Evolutionary conservation across 2,888 invertebrate species (phyloP).

Genomic region (Bhutanitis thaidina): DNA sequence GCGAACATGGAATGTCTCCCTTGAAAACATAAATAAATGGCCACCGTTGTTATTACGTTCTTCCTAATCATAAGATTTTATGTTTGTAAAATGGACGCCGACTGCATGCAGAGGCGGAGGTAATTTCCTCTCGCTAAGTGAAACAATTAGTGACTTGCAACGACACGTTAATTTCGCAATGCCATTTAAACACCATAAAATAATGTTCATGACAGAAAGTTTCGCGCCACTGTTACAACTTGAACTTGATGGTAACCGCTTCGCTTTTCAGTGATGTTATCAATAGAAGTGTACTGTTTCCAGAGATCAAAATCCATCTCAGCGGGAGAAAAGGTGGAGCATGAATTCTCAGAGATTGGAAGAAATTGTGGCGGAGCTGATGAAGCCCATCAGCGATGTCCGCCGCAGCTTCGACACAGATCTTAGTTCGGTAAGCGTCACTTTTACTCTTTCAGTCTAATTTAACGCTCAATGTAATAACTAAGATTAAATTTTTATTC

Average conservation of each 20-base stretch:
- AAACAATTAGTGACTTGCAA: constrained; percentile 1
- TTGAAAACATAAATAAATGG: constrained; percentile 76
- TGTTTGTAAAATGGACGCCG: constrained; percentile 75
- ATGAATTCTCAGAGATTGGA: constrained; percentile 69
- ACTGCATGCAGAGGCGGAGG: constrained; percentile 50
- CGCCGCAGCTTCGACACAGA: constrained; percentile 68
- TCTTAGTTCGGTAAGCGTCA: constrained; percentile 58
- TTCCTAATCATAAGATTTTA: constrained; percentile 59
- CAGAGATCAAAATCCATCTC: constrained; percentile 54
- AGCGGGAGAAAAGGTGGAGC: constrained; percentile 63
- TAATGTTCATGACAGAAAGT: constrained; percentile 56
- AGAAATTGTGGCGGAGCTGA: constrained; percentile 67
- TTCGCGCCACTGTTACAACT: constrained; percentile 61
- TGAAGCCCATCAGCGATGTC: constrained; percentile 64
- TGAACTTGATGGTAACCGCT: constrained; percentile 42
- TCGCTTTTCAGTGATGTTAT: constrained; percentile 58
- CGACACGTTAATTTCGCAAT: constrained; percentile 27
- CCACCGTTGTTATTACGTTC: constrained; percentile 74
- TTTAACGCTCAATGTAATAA: too few species aligned
- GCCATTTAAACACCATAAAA: constrained; percentile 43
- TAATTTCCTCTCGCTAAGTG: constrained; percentile 31
- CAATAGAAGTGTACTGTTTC: constrained; percentile 53
- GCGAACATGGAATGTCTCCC: constrained; percentile 59
- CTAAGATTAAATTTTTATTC: too few species aligned
- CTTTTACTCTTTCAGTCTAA: too few species aligned